A percentile compares a stretch with the other conserved stretches of the same genome.
These are phyloP conservation scores for Diorhabda carinulata DNA, from an alignment of 1,140 invertebrate genomes.

Conservation along the genomic window DNA sequence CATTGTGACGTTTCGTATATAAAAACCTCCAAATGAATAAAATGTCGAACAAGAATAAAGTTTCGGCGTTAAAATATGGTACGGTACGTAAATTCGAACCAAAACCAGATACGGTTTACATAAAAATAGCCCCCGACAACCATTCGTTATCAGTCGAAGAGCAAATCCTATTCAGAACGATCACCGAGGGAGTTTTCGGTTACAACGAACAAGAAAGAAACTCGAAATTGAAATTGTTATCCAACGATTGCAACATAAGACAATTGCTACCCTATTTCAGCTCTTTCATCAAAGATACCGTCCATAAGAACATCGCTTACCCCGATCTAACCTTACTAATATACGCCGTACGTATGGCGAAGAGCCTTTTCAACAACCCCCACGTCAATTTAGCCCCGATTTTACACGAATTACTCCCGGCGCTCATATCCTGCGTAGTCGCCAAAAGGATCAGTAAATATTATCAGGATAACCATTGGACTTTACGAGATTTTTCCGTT, in stretches of 20 bases:
- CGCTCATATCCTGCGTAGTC: slow-evolving; percentile 30
- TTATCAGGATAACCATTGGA: slow-evolving; percentile 37
- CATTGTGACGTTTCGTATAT: too few relatives aligned
- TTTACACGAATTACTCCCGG: slow-evolving; percentile 31
- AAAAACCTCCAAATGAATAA: too few relatives aligned
- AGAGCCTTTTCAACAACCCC: slow-evolving; percentile 30
- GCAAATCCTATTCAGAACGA: slow-evolving; percentile 31
- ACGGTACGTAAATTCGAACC: not conserved
- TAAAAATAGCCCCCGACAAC: slow-evolving; percentile 28
- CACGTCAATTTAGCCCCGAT: slow-evolving; percentile 26
- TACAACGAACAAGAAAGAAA: slow-evolving; percentile 35
- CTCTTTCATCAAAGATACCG: slow-evolving; percentile 31
- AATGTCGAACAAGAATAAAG: too few relatives aligned
- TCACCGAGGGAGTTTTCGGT: slow-evolving; percentile 36
- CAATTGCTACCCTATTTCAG: slow-evolving; percentile 31
- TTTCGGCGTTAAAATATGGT: too few relatives aligned
- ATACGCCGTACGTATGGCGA: slow-evolving; percentile 32
- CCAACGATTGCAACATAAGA: slow-evolving; percentile 30
- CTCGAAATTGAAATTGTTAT: slow-evolving; percentile 24
- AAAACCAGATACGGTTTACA: slow-evolving; percentile 30
- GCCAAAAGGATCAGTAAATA: slow-evolving; percentile 35
- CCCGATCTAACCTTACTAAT: slow-evolving; percentile 35
- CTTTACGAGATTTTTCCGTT: slow-evolving; percentile 34
- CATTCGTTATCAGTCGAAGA: slow-evolving; percentile 33
- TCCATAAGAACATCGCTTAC: slow-evolving; percentile 31